A percentile compares a stretch with the other conserved stretches of the same genome.
Conservation (phyloP, 2,113 vertebrate genomes). For the Sclerurus mexicanus region DNA sequence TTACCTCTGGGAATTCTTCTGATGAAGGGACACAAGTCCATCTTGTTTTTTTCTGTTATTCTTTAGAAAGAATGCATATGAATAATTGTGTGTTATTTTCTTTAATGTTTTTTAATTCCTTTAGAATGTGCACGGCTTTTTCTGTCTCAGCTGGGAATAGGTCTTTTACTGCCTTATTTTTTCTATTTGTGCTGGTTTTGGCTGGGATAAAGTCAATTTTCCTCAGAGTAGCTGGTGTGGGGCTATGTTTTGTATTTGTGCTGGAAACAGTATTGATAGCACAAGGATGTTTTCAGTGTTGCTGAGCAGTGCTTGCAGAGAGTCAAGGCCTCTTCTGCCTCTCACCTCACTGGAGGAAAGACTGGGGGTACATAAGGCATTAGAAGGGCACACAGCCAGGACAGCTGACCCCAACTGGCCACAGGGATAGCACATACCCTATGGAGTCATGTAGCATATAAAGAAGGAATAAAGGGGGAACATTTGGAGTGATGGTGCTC, state of each 20-base stretch:
- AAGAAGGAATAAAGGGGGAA: neutral
- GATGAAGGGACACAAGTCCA: neutral
- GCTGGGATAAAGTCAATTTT: neutral
- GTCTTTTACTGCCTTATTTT: neutral
- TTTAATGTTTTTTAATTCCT: neutral
- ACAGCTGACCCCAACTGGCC: neutral
- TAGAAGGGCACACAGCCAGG: neutral
- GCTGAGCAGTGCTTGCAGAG: accelerated
- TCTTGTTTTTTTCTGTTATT: slow-evolving; percentile 12
- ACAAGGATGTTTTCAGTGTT: neutral
- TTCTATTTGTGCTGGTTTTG: neutral
- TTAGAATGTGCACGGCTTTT: neutral
- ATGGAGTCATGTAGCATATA: too few species aligned
- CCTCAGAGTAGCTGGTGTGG: neutral
- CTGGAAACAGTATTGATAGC: neutral
- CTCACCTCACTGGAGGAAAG: neutral
- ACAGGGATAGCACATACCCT: neutral
- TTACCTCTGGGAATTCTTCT: neutral
- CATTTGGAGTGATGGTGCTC: accelerated
- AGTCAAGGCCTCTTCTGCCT: neutral
- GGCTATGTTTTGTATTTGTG: neutral
- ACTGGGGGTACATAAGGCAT: accelerated
- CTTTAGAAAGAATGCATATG: neutral
- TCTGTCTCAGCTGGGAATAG: neutral
- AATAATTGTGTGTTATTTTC: neutral